Evolutionary conservation across 2,113 vertebrate species (phyloP).

Genomic region (Arothron firmamentum): DNA sequence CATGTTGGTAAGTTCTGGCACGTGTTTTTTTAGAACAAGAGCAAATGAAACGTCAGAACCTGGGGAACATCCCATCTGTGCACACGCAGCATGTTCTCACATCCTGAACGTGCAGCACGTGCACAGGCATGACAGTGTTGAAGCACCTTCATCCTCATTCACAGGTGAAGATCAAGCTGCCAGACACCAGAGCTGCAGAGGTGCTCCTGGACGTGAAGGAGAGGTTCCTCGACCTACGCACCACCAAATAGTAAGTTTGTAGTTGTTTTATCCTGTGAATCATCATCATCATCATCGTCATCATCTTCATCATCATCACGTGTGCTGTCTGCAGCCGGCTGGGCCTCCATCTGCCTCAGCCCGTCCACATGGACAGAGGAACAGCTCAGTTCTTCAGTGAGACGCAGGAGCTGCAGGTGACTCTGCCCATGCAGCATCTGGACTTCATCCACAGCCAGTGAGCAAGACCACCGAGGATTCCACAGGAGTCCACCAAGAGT

Average conservation of each 20-base stretch:
- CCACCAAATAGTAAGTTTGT: conserved; percentile 81
- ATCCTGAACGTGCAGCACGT: background rate
- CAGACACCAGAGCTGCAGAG: conserved; percentile 81
- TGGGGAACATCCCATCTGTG: no score
- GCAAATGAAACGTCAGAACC: background rate
- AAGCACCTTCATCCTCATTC: conserved; percentile 16
- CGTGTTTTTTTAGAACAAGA: background rate
- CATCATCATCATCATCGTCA: conserved; percentile 1
- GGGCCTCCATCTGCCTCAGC: conserved; percentile 84
- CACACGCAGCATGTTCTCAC: no score
- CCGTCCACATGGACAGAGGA: conserved; percentile 75
- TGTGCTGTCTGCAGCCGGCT: conserved; percentile 77
- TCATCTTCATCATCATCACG: conserved; percentile 17
- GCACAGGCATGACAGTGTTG: conserved; percentile 1
- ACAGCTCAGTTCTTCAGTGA: conserved; percentile 82
- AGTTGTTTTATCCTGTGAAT: conserved; percentile 11
- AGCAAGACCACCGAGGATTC: background rate
- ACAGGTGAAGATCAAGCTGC: conserved; percentile 90
- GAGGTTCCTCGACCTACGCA: conserved; percentile 85
- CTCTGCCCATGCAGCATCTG: conserved; percentile 77
- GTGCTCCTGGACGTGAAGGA: conserved; percentile 85
- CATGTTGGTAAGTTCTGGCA: conserved; percentile 78
- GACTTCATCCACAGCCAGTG: conserved; percentile 76
- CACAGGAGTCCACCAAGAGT: no score
- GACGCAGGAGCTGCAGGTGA: conserved; percentile 82